Conservation (phyloP, 1,140 invertebrate species). For the Zaprionus capensis region DNA sequence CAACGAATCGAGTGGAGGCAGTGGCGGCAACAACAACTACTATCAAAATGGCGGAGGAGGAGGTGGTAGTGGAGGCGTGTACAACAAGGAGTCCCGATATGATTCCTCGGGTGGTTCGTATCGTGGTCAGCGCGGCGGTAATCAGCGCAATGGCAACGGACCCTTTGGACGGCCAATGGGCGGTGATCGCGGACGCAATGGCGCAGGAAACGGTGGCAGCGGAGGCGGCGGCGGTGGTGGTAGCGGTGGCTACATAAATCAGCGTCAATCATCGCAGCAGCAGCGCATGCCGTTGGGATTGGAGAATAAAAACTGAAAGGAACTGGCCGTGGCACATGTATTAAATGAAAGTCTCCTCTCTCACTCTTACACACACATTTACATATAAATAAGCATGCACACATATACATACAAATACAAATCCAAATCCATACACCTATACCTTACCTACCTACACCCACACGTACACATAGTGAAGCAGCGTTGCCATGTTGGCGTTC, state of each 20-base stretch:
- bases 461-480: constrained; percentile 39
- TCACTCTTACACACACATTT: constrained; percentile 44
- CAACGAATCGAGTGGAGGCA: constrained; percentile 68
- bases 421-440: constrained; percentile 1
- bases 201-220: constrained; percentile 35
- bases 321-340: constrained; percentile 57
- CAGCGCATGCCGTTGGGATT: constrained; percentile 73
- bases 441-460: constrained; percentile 20
- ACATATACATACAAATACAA: constrained; percentile 16
- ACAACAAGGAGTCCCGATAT: constrained; percentile 77
- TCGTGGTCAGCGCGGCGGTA: constrained; percentile 69
- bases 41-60: constrained; percentile 59
- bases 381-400: constrained; percentile 26
- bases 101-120: constrained; percentile 65
- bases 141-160: constrained; percentile 67
- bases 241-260: constrained; percentile 69
- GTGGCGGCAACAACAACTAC: constrained; percentile 34
- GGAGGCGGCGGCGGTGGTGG: constrained; percentile 42
- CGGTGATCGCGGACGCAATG: constrained; percentile 61
- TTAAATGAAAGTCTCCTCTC: constrained; percentile 61
- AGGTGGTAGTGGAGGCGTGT: constrained; percentile 47
- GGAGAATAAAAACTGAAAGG: constrained; percentile 77
- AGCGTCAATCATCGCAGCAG: constrained; percentile 70
- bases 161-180: constrained; percentile 68
- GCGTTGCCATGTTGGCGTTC: constrained; percentile 65